Evolutionary conservation across 2,888 invertebrate genomes (phyloP).

Genomic region (Pheosia tremula): DNA sequence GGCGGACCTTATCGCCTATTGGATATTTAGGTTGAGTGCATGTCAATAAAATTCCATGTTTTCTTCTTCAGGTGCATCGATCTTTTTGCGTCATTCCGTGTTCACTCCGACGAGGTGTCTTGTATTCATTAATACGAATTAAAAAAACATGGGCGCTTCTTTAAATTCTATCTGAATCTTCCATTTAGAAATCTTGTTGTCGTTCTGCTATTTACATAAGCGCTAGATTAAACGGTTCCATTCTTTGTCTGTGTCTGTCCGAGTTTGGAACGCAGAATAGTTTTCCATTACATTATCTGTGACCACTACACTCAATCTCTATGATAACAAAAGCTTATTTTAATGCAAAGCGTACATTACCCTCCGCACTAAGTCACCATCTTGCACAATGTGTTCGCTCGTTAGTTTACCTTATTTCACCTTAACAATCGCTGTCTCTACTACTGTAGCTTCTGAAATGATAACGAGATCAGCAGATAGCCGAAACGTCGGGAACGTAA

Average conservation of each 20-base stretch:
- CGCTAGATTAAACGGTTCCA: slow-evolving; percentile 6
- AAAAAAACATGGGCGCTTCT: slow-evolving; percentile 1
- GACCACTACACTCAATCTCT: slow-evolving; percentile 20
- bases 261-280: slow-evolving; percentile 15
- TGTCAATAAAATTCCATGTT: slow-evolving; percentile 37
- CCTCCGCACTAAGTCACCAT: slow-evolving; percentile 39
- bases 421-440: slow-evolving; percentile 9
- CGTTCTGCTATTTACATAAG: slow-evolving; percentile 11
- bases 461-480: slow-evolving; percentile 5
- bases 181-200: slow-evolving; percentile 4
- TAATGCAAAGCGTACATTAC: slow-evolving; percentile 41
- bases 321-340: slow-evolving; percentile 28
- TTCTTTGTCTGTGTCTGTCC: slow-evolving; percentile 7
- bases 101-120: neutral
- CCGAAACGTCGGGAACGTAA: too few relatives aligned
- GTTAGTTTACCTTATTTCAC: slow-evolving; percentile 10
- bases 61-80: slow-evolving; percentile 36
- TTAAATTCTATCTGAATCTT: slow-evolving; percentile 10
- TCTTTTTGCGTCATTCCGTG: slow-evolving; percentile 27
- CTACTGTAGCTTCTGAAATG: slow-evolving; percentile 9
- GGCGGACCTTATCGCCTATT: slow-evolving; percentile 67
- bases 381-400: slow-evolving; percentile 42
- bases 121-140: slow-evolving; percentile 3
- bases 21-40: slow-evolving; percentile 75
- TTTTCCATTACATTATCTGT: slow-evolving; percentile 20